Percentiles rank a stretch among this genome's conserved stretches.
phyloP scores from a whole-genome alignment of 1,140 invertebrate species.

The Hestina assimilis region DNA sequence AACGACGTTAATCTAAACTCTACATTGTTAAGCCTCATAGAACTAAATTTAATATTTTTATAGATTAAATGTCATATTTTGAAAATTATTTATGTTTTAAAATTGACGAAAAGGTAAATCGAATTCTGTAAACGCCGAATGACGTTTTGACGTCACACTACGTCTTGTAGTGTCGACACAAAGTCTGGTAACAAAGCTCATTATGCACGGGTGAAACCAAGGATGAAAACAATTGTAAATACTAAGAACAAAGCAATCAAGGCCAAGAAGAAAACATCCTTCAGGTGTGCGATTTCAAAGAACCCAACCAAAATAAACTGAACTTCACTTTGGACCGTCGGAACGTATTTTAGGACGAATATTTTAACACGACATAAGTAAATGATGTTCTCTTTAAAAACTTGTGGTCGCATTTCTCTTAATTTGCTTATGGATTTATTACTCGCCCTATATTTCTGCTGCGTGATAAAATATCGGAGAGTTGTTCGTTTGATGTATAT shows the following conservation, averaged over 20 bases:
- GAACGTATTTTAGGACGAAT: constrained; percentile 31
- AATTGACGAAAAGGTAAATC: too few species aligned
- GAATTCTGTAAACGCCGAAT: too few species aligned
- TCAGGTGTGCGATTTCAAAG: constrained; percentile 18
- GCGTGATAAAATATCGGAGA: not conserved
- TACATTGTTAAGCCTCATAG: too few species aligned
- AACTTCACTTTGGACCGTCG: constrained; percentile 9
- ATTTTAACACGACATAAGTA: constrained; percentile 32
- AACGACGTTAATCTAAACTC: too few species aligned
- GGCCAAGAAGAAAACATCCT: not conserved
- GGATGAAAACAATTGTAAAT: not conserved
- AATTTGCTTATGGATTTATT: constrained; percentile 39
- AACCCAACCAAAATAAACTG: constrained; percentile 18
- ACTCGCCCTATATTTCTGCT: constrained; percentile 22
- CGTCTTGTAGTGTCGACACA: too few species aligned
- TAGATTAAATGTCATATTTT: too few species aligned
- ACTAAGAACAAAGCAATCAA: constrained; percentile 1
- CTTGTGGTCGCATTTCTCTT: constrained; percentile 26
- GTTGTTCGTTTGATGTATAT: not conserved
- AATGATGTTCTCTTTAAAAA: constrained; percentile 26
- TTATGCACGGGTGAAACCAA: too few species aligned
- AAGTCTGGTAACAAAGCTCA: too few species aligned
- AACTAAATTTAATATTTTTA: too few species aligned
- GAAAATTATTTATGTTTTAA: too few species aligned
- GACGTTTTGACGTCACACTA: too few species aligned